These are phyloP conservation scores for Lates calcarifer DNA, from an alignment of 2,113 vertebrate species.

Conservation along the genomic window DNA sequence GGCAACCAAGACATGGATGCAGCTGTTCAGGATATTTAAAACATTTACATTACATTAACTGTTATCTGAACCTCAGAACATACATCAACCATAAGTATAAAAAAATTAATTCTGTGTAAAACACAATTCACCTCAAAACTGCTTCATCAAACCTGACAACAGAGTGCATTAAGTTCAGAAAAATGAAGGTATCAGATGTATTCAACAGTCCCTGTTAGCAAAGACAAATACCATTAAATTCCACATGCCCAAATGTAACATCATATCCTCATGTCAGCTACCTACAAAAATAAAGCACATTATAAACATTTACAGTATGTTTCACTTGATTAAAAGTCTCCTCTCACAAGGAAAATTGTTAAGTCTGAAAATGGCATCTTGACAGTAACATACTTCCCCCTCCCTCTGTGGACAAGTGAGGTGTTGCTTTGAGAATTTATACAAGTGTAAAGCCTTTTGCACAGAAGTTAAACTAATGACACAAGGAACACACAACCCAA, in stretches of 20 bases:
- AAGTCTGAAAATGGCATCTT: neutral
- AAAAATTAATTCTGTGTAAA: neutral
- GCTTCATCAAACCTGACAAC: neutral
- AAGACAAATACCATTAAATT: conserved; percentile 1
- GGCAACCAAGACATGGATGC: conserved; percentile 55
- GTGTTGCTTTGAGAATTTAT: conserved; percentile 17
- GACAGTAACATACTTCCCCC: neutral
- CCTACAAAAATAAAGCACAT: conserved; percentile 5
- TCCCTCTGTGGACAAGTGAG: neutral
- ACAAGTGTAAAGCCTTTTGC: conserved; percentile 4
- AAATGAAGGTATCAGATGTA: neutral
- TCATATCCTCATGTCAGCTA: neutral
- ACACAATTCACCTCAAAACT: conserved; percentile 5
- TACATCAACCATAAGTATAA: neutral
- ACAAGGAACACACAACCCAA: conserved; percentile 7
- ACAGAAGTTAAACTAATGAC: neutral
- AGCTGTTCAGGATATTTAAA: conserved; percentile 26
- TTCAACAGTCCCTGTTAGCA: conserved; percentile 12
- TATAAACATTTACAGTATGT: neutral
- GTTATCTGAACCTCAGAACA: neutral
- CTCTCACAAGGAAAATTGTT: neutral
- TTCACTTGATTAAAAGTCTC: neutral
- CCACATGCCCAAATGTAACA: neutral
- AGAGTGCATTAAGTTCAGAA: neutral
- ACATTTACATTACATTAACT: neutral